Conservation (phyloP, 2,797 vertebrate genomes). For the Danio tinwini region DNA sequence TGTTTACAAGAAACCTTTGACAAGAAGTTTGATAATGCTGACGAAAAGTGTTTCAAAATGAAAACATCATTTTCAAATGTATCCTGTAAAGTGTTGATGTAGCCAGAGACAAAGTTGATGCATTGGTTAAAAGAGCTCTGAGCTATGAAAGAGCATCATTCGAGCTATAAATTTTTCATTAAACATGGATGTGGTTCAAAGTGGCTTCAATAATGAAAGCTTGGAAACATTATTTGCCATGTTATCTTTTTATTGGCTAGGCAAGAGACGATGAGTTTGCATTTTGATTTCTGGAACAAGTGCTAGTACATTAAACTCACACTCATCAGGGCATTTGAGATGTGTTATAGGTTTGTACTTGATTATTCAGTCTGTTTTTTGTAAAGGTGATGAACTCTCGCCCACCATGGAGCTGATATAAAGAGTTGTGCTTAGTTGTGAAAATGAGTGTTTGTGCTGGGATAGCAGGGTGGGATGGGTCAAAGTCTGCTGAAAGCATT, state of each 20-base stretch:
- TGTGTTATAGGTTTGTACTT: neutral
- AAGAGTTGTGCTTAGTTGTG: constrained; percentile 44
- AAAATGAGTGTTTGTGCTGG: constrained; percentile 42
- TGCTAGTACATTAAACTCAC: neutral
- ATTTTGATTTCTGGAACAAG: neutral
- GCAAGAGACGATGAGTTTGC: neutral
- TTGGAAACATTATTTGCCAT: neutral
- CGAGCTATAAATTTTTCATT: neutral
- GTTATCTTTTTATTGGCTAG: constrained; percentile 1
- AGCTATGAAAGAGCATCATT: neutral
- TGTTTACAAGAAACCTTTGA: too few species aligned
- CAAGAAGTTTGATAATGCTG: too few species aligned
- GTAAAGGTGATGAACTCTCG: constrained; percentile 28
- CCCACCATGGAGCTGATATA: constrained; percentile 48
- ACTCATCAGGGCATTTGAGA: neutral
- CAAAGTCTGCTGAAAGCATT: constrained; percentile 46
- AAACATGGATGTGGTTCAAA: constrained; percentile 7
- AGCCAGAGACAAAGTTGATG: neutral
- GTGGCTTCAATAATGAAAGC: neutral
- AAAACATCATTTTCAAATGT: neutral
- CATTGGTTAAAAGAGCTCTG: neutral
- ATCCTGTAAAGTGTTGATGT: neutral
- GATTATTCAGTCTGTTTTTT: neutral
- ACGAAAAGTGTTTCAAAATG: too few species aligned
- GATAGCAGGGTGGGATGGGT: constrained; percentile 33